phyloP scores from a whole-genome alignment of 2,113 vertebrate genomes.

The Pelobates fuscus region DNA sequence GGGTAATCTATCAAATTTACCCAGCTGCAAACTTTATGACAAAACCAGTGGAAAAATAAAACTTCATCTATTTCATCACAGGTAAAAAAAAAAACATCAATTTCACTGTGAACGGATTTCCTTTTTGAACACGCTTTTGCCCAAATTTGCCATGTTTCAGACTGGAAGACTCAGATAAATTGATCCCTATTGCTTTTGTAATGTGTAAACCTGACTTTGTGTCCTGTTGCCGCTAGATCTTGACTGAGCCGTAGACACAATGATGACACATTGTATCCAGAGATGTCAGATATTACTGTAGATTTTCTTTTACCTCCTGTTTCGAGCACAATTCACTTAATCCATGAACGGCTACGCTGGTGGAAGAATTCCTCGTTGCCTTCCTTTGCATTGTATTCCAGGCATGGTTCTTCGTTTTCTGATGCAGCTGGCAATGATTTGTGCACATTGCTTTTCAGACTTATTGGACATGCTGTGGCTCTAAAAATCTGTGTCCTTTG shows the following conservation, averaged over 20 bases:
- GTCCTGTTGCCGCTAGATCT: constrained; percentile 14
- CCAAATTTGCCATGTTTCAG: constrained; percentile 10
- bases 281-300: neutral
- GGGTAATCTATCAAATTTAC: constrained; percentile 33
- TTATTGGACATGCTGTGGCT: constrained; percentile 38
- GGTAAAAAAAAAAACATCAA: neutral
- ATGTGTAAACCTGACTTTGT: constrained; percentile 46
- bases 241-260: constrained; percentile 10
- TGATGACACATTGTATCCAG: constrained; percentile 23
- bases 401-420: neutral
- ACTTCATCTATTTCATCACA: neutral
- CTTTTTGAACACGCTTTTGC: constrained; percentile 14
- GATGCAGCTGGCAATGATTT: constrained; percentile 31
- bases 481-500: constrained; percentile 46
- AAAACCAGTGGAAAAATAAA: constrained; percentile 9
- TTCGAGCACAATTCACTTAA: constrained; percentile 35
- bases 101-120: neutral
- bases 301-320: constrained; percentile 20
- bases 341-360: constrained; percentile 39
- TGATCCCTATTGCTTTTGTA: constrained; percentile 30
- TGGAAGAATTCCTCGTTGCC: constrained; percentile 20
- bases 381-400: constrained; percentile 3
- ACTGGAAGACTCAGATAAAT: constrained; percentile 40
- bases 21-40: constrained; percentile 22
- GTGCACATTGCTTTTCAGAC: constrained; percentile 29